Base-by-base conservation (phyloP, 2,797 vertebrate genomes). In the Mus spretus region DNA sequence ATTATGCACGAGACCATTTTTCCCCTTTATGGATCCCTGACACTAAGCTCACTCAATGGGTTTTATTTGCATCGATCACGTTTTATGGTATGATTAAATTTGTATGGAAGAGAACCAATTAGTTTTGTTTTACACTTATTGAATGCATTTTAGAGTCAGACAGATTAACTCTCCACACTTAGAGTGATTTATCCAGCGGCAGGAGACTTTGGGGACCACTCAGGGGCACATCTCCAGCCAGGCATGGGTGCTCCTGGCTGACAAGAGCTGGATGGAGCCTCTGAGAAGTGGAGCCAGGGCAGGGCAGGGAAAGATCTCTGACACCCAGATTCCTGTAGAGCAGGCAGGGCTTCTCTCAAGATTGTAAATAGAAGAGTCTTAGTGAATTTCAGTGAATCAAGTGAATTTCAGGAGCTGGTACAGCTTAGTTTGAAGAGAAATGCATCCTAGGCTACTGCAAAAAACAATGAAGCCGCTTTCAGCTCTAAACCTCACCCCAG, bases 41-140 rank as follows among this genome's bases (percentile, higher is more conserved):
- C 95, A 97, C 97, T 98, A 98, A 98, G 98, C 98, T 96, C 98
- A 97, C 97, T 98, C 97, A 95, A 97, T 96, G 98, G 95, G 97
- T 98, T 99, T 98, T 98, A 98, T 98, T 98, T 98, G 98, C 98
- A 98, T 98, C 98, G 98, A 99, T 98, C 98, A 97, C 97, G 89
- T 98, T 99, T 98, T 98, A 98, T 98, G 97, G 98, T 98, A 98
- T 98, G 98, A 98, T 99, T 99, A 98, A 98, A 98, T 98, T 98
- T 98, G 98, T 98, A 98, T 98, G 97, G 98, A 98, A 98, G 97
- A 98, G 97, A 98, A 98, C 98, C 98, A 98, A 98, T 99, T 99
- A 98, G 98, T 98, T 99, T 98, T 98, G 98, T 98, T 99, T 99
- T 98, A 99, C 98, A 98, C 97, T 98, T 98, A 98, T 97, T 98